phyloP scores from a whole-genome alignment of 2,888 invertebrate genomes.

The Eupithecia subfuscata region DNA sequence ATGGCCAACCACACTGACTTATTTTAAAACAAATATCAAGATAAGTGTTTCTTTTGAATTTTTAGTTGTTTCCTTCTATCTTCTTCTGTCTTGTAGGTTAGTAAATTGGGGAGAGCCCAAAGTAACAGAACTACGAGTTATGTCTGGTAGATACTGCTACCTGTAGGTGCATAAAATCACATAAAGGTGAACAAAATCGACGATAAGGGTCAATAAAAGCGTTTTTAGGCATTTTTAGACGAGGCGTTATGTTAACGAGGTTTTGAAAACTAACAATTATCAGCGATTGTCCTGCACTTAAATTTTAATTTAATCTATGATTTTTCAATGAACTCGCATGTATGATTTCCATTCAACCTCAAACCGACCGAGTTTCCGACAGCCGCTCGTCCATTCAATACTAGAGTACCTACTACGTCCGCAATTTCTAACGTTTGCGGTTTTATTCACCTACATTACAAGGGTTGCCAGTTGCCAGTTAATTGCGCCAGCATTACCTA shows the following conservation, averaged over 20 bases:
- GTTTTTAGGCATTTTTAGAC: background rate
- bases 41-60: slow-evolving; percentile 15
- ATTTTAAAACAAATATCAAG: slow-evolving; percentile 13
- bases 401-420: slow-evolving; percentile 43
- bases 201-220: background rate
- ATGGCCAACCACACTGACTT: slow-evolving; percentile 29
- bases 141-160: background rate
- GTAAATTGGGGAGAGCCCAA: background rate
- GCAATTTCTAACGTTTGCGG: slow-evolving; percentile 62
- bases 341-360: slow-evolving; percentile 47
- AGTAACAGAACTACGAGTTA: background rate
- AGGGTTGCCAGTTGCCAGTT: slow-evolving; percentile 31
- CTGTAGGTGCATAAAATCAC: background rate
- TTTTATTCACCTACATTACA: slow-evolving; percentile 51
- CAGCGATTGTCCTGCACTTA: background rate
- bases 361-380: slow-evolving; percentile 40
- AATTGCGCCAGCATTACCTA: slow-evolving; percentile 1
- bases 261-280: background rate
- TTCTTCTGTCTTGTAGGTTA: background rate
- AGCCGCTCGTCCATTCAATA: slow-evolving; percentile 47
- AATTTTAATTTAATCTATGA: slow-evolving; percentile 9
- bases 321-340: slow-evolving; percentile 25
- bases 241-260: background rate
- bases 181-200: too few species aligned
- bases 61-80: slow-evolving; percentile 6